These are phyloP conservation scores for Brienomyrus brachyistius DNA, from an alignment of 2,113 vertebrate species.

Conservation along the genomic window DNA sequence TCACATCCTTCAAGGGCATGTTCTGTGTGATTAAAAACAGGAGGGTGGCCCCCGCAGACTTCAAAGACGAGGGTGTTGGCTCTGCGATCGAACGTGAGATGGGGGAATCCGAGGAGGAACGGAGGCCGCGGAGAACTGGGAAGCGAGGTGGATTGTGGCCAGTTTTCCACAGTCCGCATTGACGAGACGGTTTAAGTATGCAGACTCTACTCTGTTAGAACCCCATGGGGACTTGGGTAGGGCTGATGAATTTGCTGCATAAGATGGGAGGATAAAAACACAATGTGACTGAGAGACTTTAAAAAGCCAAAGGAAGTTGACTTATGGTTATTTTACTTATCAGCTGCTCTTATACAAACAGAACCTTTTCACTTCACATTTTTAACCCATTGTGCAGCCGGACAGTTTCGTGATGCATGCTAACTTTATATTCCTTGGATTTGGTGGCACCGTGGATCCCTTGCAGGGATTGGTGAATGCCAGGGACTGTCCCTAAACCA, in stretches of 20 bases:
- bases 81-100: background rate
- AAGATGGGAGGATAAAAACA: conserved; percentile 7
- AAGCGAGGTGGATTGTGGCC: background rate
- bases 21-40: background rate
- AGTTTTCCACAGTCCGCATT: background rate
- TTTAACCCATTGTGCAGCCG: background rate
- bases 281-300: background rate
- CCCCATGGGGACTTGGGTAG: background rate
- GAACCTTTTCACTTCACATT: background rate
- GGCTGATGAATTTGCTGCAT: background rate
- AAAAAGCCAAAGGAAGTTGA: background rate
- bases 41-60: background rate
- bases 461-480: background rate
- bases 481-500: background rate
- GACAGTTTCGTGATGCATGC: background rate
- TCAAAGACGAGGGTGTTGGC: background rate
- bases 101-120: background rate
- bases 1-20: background rate
- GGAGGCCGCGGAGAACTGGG: background rate
- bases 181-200: background rate
- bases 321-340: background rate
- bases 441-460: background rate
- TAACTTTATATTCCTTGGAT: background rate
- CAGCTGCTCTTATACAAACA: background rate
- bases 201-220: background rate